A percentile compares a stretch with the other conserved stretches of the same genome.
Conservation (phyloP, 1,140 invertebrate genomes). For the Brachionus plicatilis region DNA sequence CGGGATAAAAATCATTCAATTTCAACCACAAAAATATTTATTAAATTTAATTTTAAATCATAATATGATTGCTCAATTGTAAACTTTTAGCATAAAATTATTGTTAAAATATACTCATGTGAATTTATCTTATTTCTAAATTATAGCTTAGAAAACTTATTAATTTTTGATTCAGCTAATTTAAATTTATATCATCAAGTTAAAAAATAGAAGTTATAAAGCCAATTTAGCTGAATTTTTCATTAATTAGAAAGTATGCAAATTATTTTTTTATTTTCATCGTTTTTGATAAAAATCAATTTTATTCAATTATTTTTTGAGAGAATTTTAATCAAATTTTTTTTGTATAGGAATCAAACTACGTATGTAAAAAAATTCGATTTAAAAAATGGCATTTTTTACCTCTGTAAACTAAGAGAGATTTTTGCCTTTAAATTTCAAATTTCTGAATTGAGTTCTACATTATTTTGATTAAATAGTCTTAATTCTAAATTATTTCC, state of each 20-base stretch:
- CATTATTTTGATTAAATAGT: too few relatives aligned
- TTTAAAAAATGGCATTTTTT: too few relatives aligned
- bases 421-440: background rate
- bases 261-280: background rate
- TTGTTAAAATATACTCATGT: background rate
- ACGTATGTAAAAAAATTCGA: background rate
- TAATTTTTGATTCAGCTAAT: too few relatives aligned
- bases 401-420: too few relatives aligned
- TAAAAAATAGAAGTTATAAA: too few relatives aligned
- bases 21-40: background rate
- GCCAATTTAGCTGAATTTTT: background rate
- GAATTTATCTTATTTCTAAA: background rate
- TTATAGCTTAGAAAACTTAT: background rate
- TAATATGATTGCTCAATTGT: background rate
- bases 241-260: background rate
- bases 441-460: background rate
- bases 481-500: background rate
- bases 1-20: too few relatives aligned
- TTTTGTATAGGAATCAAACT: background rate
- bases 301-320: background rate
- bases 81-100: background rate
- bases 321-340: background rate
- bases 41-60: background rate
- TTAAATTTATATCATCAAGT: too few relatives aligned
- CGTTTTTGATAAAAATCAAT: background rate